Evolutionary conservation across 2,113 vertebrate species (phyloP), one percentile per base, ranked within the genome.

Genomic region (Platycercus adscitus): DNA sequence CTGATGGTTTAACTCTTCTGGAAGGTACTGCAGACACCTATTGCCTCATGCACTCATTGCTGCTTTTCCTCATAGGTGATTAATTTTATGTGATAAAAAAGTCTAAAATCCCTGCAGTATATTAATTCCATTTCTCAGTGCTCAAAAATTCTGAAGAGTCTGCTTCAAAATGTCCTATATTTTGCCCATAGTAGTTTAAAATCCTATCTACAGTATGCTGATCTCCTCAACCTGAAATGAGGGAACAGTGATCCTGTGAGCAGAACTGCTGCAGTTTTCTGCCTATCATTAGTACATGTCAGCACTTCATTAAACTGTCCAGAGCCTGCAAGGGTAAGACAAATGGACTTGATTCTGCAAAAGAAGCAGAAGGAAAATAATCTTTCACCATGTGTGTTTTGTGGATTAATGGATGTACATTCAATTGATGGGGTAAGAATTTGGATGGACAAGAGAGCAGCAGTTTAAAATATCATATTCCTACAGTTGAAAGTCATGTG

Each of bases 251-350:
- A 65, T n/a, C 9, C 31, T 50, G 73, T 3, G 4, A 86, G 53
- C 17, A 71, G 29, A 70, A 81, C 60, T 11, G 58, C 53, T 73
- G 52, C 33, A 64, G 20, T 47, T 92, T 84, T 88, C 77, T 73
- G 61, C 61, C 64, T 61, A 26, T 72, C 84, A 86, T 95, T 79
- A 88, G 64, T 69, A 46, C 20, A 3, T 6, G 88, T 47, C 91
- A 81, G 41, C 69, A 68, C 72, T 81, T 95, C 91, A 86, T 94
- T 94, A 88, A 88, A 89, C 73, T 95, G 81, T 61, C 92, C 84
- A 87, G 60, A 61, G 33, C 35, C 79, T 55, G 73, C 37, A 52
- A 88, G 61, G 10, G 15, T n/a, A 79, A 96, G 88, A 96, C 47
- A 88, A 92, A 97, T 73, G 49, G 31, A 50, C 56, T 63, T 23